Percentiles rank a stretch among this genome's conserved stretches.
These are phyloP conservation scores for Eunapius fragilis DNA, from an alignment of 37 sponge, comb jelly and placozoan species.

Conservation along the genomic window DNA sequence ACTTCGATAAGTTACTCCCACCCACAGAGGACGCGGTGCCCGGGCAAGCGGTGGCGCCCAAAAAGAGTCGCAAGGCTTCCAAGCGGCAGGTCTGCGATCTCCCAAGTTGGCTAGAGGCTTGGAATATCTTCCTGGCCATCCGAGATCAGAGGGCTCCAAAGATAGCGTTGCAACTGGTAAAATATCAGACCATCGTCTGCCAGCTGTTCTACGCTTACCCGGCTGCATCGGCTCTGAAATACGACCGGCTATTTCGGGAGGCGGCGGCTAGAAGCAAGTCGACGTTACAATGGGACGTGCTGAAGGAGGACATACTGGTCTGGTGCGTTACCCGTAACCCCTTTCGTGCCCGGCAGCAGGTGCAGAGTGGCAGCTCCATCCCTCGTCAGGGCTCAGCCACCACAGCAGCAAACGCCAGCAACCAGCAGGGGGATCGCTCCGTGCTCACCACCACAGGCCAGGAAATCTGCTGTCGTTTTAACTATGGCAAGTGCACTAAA, in stretches of 20 bases:
- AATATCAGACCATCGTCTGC: slow-evolving; percentile 33
- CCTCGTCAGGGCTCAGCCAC: not conserved
- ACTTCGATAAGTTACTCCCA: slow-evolving; percentile 14
- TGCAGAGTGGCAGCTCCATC: not conserved
- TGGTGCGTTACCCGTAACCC: slow-evolving; percentile 11
- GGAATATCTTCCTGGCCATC: slow-evolving; percentile 32
- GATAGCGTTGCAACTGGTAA: slow-evolving; percentile 30
- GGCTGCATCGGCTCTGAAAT: slow-evolving; percentile 2
- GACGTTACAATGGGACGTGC: slow-evolving; percentile 22
- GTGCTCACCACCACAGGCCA: slow-evolving; percentile 1
- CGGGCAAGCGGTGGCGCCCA: slow-evolving; percentile 5
- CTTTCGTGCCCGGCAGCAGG: slow-evolving; percentile 3
- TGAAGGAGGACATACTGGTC: slow-evolving; percentile 36
- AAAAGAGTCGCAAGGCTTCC: not conserved
- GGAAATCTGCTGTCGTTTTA: slow-evolving; percentile 30
- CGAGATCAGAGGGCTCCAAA: not conserved
- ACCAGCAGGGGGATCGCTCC: not conserved
- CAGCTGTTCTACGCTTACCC: slow-evolving; percentile 5
- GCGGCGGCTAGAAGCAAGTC: slow-evolving; percentile 24
- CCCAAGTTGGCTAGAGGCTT: slow-evolving; percentile 40
- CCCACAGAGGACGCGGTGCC: not conserved
- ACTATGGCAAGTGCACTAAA: slow-evolving; percentile 31
- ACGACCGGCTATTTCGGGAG: slow-evolving; percentile 29
- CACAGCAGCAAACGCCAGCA: slow-evolving; percentile 1
- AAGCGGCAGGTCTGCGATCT: slow-evolving; percentile 27